These are phyloP conservation scores for Muscina levida DNA, from an alignment of 2,888 invertebrate genomes.

Conservation along the genomic window DNA sequence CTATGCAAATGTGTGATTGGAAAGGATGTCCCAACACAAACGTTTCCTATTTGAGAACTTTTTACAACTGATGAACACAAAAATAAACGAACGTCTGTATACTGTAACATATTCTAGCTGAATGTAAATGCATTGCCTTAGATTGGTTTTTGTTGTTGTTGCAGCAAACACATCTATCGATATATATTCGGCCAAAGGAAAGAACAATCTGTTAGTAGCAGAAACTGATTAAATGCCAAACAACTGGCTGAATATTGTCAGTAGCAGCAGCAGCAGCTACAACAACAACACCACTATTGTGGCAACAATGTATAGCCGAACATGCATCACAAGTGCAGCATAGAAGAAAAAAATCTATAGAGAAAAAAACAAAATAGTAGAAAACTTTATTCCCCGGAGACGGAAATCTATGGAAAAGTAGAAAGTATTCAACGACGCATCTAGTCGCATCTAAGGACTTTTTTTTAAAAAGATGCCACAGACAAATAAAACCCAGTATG, in stretches of 20 bases:
- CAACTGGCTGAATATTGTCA: conserved; percentile 27
- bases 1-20: neutral
- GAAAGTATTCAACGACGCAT: conserved; percentile 43
- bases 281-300: no score
- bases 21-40: neutral
- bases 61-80: no score
- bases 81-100: no score
- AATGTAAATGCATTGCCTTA: conserved; percentile 62
- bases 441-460: neutral
- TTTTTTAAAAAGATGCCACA: conserved; percentile 7
- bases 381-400: conserved; percentile 56
- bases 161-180: conserved; percentile 35
- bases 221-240: conserved; percentile 65
- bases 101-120: neutral
- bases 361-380: no score
- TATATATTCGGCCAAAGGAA: conserved; percentile 1
- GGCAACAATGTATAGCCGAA: conserved; percentile 3
- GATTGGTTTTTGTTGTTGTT: conserved; percentile 42
- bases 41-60: neutral
- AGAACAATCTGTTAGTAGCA: neutral
- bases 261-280: neutral
- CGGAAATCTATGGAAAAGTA: conserved; percentile 52
- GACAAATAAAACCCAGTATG: conserved; percentile 32
- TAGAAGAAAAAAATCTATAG: no score
- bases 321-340: neutral